Base-by-base conservation (phyloP, 2,888 invertebrate genomes). In the Lycophotia porphyrea region DNA sequence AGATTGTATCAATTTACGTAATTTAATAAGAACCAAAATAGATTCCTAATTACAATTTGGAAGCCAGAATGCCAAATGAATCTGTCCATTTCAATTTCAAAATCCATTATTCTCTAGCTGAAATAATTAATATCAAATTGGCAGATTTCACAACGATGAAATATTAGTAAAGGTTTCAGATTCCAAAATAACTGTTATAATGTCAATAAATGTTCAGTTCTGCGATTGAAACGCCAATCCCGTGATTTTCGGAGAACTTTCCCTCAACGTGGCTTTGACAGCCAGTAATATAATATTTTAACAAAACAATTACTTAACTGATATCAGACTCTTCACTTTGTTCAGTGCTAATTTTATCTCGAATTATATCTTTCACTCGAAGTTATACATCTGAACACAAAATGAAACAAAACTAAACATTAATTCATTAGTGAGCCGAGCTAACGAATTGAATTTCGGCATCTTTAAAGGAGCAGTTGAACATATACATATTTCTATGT, bases 41-140 rank as follows among this genome's bases (percentile, higher is more conserved):
- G 34, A 36, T 47, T 47, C 21, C 0, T 44, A 31, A 24, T 11
- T 18, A 71, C 1, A 71, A 47, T 8, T 47, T 36, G 24, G 18
- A 15, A 49, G 27, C 39, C 4, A n/a, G n/a, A n/a, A 55, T 34
- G 27, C 34, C 39, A 49, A 31, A 34, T n/a, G 1, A 69, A 44
- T 44, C 21, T 39, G 31, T 47, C 47, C 15, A 31, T 74, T 60
- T 74, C 31, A 74, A 60, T 75, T 75, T 39, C 24, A n/a, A 60
- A 60, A 21, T 39, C 24, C 15, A n/a, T 27, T 58, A 9, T 58
- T 73, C 13, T 8, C 9, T 44, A 21, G 9, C 75, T 13, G 5
- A 44, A 31, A 39, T 49, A 52, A 71, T 71, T 31, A 31, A 61
- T 31, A 75, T 60, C n/a, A 52, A 52, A 52, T 52, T 47, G 15